Conservation (phyloP, 2,113 vertebrate species). For the Vulpes ferrilata region DNA sequence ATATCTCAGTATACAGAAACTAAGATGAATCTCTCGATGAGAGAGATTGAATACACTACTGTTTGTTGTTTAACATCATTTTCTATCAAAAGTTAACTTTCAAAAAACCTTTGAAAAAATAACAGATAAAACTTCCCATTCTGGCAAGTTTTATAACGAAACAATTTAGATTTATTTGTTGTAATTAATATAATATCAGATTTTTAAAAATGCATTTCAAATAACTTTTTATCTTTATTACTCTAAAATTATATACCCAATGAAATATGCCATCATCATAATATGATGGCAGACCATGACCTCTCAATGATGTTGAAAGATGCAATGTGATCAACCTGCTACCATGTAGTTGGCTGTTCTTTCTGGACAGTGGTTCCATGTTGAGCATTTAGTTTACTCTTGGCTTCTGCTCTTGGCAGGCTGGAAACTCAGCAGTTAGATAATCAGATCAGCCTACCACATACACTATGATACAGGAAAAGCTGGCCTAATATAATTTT, state of each 20-base stretch:
- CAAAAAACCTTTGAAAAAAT: not conserved
- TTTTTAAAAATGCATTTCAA: not conserved
- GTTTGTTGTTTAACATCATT: not conserved
- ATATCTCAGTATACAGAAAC: not conserved
- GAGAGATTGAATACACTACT: not conserved
- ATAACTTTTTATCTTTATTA: not conserved
- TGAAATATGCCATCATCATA: not conserved
- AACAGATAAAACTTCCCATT: not conserved
- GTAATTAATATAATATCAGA: not conserved
- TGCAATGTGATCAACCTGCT: not conserved
- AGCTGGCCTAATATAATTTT: not conserved
- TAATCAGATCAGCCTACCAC: not conserved
- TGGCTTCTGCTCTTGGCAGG: not conserved
- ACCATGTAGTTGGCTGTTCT: not conserved
- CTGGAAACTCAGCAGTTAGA: not conserved
- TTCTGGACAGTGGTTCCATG: not conserved
- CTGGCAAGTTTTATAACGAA: not conserved
- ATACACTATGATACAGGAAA: not conserved
- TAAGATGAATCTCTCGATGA: not conserved
- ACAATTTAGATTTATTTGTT: not conserved
- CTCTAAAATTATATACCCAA: not conserved
- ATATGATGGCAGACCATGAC: not conserved
- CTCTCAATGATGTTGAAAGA: not conserved
- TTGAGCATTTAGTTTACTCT: not conserved
- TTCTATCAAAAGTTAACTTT: not conserved